Conservation (phyloP, 2,888 invertebrate species). For the Cyaniris semiargus region DNA sequence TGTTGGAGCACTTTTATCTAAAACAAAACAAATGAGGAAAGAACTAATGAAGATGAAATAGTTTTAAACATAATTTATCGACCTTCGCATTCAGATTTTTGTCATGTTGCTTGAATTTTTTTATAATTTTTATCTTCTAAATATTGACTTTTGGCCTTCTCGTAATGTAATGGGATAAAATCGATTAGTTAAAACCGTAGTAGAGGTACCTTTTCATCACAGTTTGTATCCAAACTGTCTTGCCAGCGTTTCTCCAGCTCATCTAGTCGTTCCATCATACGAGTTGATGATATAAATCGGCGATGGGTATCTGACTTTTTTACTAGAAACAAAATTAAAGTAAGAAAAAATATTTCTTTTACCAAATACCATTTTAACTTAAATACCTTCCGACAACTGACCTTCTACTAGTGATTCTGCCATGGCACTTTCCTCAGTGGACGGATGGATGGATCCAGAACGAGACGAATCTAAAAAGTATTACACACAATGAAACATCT, state of each 20-base stretch:
- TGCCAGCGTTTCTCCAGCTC: slow-evolving; percentile 15
- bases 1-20: neutral
- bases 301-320: neutral
- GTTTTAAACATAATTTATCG: too few species aligned
- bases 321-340: neutral
- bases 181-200: too few species aligned
- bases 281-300: neutral
- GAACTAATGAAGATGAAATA: too few species aligned
- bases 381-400: neutral
- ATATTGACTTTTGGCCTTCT: too few species aligned
- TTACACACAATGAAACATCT: neutral
- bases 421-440: neutral
- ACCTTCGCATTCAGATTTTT: too few species aligned
- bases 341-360: too few species aligned
- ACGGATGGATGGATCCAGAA: slow-evolving; percentile 2
- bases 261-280: neutral
- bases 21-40: too few species aligned
- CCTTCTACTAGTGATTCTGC: neutral
- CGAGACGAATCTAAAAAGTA: neutral
- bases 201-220: neutral
- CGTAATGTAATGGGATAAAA: too few species aligned
- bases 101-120: too few species aligned
- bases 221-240: neutral
- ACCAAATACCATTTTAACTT: too few species aligned
- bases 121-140: too few species aligned